phyloP scores from a whole-genome alignment of 2,113 vertebrate species.

The Monopterus albus region DNA sequence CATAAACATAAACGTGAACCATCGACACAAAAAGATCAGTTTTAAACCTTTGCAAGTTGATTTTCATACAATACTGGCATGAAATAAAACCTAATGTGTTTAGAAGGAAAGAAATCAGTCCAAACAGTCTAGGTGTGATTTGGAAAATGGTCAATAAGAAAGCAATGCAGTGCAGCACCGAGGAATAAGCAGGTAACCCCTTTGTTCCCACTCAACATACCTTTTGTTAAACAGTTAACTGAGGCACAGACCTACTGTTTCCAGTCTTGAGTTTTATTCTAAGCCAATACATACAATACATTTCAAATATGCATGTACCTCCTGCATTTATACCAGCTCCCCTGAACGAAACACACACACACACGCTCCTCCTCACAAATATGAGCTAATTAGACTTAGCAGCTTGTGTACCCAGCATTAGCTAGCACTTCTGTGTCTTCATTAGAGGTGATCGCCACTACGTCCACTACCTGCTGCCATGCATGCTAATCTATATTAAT shows the following conservation, averaged over 20 bases:
- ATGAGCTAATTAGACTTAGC: slow-evolving; percentile 30
- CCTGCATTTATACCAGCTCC: slow-evolving; percentile 28
- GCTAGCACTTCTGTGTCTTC: slow-evolving; percentile 57
- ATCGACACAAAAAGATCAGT: too few relatives aligned
- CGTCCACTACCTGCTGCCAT: slow-evolving; percentile 42
- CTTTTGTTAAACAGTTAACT: slow-evolving; percentile 29
- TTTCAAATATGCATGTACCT: slow-evolving; percentile 15
- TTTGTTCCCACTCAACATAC: background rate
- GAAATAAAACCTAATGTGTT: slow-evolving; percentile 5
- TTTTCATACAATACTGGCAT: slow-evolving; percentile 4
- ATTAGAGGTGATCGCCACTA: slow-evolving; percentile 58
- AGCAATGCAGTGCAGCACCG: background rate
- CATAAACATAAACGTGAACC: too few relatives aligned
- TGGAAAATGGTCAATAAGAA: background rate
- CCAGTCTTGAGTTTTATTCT: slow-evolving; percentile 20
- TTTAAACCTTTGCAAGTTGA: background rate
- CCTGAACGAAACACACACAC: slow-evolving; percentile 17
- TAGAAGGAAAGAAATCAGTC: background rate
- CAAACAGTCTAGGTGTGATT: background rate
- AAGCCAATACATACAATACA: slow-evolving; percentile 16
- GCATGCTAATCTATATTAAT: slow-evolving; percentile 69
- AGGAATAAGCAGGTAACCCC: background rate
- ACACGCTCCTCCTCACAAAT: slow-evolving; percentile 21
- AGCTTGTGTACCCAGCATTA: slow-evolving; percentile 44
- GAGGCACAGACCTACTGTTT: slow-evolving; percentile 7